Conservation (phyloP, 2,113 vertebrate species). For the Aegithalos caudatus region DNA sequence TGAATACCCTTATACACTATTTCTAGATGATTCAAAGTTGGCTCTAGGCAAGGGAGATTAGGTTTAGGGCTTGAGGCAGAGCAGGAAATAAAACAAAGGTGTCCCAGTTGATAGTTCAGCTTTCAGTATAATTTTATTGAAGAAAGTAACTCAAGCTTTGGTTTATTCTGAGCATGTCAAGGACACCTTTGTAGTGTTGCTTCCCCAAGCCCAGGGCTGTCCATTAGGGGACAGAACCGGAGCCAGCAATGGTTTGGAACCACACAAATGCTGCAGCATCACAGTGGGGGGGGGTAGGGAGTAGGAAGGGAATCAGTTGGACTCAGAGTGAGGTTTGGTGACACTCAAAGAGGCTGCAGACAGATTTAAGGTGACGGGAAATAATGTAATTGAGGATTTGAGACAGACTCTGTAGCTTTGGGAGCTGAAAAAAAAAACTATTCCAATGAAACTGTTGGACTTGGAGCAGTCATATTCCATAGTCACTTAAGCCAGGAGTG, state of each 20-base stretch:
- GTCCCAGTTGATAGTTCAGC: neutral
- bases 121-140: neutral
- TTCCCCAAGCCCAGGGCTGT: neutral
- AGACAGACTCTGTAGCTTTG: neutral
- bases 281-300: neutral
- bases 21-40: neutral
- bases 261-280: neutral
- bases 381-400: neutral
- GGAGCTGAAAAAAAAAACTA: neutral
- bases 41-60: neutral
- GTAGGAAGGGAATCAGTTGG: neutral
- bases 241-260: neutral
- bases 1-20: neutral
- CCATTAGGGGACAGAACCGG: neutral
- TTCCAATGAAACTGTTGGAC: neutral
- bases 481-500: neutral
- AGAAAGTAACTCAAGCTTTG: neutral
- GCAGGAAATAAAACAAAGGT: neutral
- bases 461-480: neutral
- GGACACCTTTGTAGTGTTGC: neutral
- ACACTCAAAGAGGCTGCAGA: neutral
- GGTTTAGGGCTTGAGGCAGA: neutral
- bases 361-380: neutral
- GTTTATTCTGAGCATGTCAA: neutral
- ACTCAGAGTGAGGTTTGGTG: neutral